Evolutionary conservation across 2,888 invertebrate species (phyloP).

Genomic region (Branchellion lobata): DNA sequence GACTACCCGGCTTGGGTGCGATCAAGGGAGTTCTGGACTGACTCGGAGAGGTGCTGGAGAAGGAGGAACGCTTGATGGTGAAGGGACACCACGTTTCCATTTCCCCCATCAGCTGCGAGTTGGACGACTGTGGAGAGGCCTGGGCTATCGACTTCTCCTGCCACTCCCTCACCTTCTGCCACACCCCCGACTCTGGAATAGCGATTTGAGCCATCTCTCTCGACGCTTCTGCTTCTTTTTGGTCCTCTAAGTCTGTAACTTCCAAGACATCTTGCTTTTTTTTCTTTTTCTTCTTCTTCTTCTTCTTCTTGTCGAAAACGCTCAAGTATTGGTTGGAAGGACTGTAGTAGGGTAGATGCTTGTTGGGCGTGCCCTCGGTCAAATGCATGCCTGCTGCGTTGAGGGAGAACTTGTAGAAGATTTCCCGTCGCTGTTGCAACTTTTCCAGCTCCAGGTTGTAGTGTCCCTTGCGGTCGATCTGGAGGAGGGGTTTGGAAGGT

Average conservation of each 20-base stretch:
- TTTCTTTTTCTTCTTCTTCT: background rate
- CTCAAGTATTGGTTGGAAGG: conserved; percentile 1
- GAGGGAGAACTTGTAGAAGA: background rate
- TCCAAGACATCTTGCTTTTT: too few species aligned
- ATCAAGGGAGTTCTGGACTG: too few species aligned
- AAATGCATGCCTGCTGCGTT: background rate
- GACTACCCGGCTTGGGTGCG: too few species aligned
- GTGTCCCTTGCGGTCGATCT: background rate
- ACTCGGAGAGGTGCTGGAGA: too few species aligned
- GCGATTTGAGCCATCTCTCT: background rate
- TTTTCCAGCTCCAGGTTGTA: background rate
- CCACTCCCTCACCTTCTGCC: background rate
- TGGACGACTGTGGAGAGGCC: background rate
- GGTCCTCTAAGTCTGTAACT: too few species aligned
- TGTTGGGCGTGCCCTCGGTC: background rate
- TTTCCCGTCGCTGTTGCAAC: conserved; percentile 8
- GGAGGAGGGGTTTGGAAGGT: too few species aligned
- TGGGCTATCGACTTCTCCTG: background rate
- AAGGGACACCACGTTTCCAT: background rate
- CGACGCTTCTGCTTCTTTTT: background rate
- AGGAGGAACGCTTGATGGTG: too few species aligned
- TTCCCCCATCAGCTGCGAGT: background rate
- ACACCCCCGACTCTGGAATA: background rate
- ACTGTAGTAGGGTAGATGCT: too few species aligned
- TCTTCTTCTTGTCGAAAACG: background rate